phyloP scores from a whole-genome alignment of 2,797 vertebrate genomes.

The Pyrocephalus nanus region DNA sequence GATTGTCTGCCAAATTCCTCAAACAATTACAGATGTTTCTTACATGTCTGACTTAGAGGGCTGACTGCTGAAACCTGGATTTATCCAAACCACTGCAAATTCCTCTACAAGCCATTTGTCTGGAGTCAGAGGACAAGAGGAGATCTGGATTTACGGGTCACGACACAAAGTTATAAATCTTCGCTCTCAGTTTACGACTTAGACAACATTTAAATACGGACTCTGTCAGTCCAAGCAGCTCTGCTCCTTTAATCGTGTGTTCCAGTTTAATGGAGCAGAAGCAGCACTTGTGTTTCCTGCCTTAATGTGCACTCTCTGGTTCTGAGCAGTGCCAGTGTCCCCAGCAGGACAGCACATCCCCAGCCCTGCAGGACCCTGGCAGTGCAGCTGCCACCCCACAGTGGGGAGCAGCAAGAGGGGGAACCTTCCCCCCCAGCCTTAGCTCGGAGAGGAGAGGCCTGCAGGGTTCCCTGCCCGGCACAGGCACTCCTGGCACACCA shows the following conservation, averaged over 20 bases:
- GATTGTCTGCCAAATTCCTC: conserved; percentile 37
- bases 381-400: background rate
- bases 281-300: background rate
- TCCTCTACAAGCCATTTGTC: conserved; percentile 57
- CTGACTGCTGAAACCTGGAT: conserved; percentile 26
- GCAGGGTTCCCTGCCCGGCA: too few species aligned
- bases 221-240: background rate
- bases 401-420: background rate
- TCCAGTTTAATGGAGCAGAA: conserved; percentile 9
- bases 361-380: background rate
- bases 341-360: background rate
- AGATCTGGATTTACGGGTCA: conserved; percentile 22
- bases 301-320: background rate
- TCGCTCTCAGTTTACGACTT: background rate
- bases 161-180: conserved; percentile 41
- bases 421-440: background rate
- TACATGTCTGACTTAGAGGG: conserved; percentile 29
- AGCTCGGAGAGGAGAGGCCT: too few species aligned
- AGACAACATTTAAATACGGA: conserved; percentile 37
- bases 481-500: background rate
- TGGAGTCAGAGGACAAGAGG: background rate
- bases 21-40: conserved; percentile 58
- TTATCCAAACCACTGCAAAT: conserved; percentile 55
- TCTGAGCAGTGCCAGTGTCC: background rate
- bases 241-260: background rate